Evolutionary conservation across 2,113 vertebrate species (phyloP).

Genomic region (Murina feae): DNA sequence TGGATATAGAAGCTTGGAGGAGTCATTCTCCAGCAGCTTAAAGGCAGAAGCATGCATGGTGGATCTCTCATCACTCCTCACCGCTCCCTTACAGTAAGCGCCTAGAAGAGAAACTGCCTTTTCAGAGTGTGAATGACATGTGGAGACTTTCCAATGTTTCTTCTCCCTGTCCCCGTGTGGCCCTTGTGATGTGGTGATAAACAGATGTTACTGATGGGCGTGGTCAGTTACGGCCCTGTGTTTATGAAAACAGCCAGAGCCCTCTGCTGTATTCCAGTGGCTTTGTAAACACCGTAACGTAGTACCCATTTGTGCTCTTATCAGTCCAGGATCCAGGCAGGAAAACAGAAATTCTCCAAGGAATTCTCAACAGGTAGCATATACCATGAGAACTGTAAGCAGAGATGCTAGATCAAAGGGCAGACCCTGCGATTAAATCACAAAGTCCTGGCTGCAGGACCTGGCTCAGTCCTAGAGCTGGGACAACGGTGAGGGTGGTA

Average conservation of each 20-base stretch:
- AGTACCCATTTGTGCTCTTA: neutral
- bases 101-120: neutral
- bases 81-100: neutral
- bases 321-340: neutral
- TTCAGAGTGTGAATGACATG: neutral
- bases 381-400: neutral
- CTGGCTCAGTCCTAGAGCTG: neutral
- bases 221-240: neutral
- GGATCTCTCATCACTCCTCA: neutral
- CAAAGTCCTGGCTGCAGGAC: neutral
- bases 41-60: neutral
- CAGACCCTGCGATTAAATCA: neutral
- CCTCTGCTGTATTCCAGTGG: neutral
- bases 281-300: neutral
- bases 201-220: neutral
- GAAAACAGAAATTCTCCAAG: neutral
- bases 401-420: neutral
- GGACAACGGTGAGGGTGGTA: neutral
- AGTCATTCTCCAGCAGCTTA: neutral
- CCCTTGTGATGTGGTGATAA: neutral
- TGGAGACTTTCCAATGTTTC: neutral
- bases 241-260: neutral
- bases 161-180: neutral
- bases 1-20: neutral
- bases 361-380: neutral